Evolutionary conservation across 1,140 invertebrate species (phyloP).

Genomic region (Drepana arcuata): DNA sequence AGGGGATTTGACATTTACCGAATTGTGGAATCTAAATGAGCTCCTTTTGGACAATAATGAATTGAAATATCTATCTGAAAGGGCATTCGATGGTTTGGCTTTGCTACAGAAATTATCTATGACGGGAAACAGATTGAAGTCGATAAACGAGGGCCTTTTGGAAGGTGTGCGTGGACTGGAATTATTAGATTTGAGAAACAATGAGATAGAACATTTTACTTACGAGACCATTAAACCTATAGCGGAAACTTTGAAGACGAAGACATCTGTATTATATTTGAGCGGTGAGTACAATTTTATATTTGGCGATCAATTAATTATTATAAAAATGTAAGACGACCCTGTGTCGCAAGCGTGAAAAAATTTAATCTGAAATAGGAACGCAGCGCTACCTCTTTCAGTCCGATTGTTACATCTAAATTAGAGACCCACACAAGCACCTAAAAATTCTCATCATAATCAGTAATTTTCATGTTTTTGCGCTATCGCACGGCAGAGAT

Average conservation of each 20-base stretch:
- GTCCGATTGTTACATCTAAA: no score
- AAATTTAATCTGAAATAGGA: no score
- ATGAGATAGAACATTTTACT: slow-evolving; percentile 80
- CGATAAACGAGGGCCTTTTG: slow-evolving; percentile 79
- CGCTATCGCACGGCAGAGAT: no score
- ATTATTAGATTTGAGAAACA: slow-evolving; percentile 82
- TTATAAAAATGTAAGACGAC: no score
- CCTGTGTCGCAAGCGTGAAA: no score
- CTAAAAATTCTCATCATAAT: no score
- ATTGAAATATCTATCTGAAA: slow-evolving; percentile 76
- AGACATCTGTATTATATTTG: slow-evolving; percentile 78
- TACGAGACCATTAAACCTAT: slow-evolving; percentile 82
- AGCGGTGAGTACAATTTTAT: no score
- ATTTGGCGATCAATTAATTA: no score
- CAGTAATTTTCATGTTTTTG: no score
- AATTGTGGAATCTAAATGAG: slow-evolving; percentile 80
- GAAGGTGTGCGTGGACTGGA: slow-evolving; percentile 76
- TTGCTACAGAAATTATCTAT: slow-evolving; percentile 79
- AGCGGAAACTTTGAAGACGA: slow-evolving; percentile 80
- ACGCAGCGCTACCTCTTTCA: no score
- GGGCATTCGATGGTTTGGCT: slow-evolving; percentile 80
- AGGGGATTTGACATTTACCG: slow-evolving; percentile 81
- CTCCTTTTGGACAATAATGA: slow-evolving; percentile 83
- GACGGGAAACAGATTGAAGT: slow-evolving; percentile 81
- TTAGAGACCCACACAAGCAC: no score